These are phyloP conservation scores for Microplitis manilae DNA, from an alignment of 2,888 invertebrate genomes.

Conservation along the genomic window DNA sequence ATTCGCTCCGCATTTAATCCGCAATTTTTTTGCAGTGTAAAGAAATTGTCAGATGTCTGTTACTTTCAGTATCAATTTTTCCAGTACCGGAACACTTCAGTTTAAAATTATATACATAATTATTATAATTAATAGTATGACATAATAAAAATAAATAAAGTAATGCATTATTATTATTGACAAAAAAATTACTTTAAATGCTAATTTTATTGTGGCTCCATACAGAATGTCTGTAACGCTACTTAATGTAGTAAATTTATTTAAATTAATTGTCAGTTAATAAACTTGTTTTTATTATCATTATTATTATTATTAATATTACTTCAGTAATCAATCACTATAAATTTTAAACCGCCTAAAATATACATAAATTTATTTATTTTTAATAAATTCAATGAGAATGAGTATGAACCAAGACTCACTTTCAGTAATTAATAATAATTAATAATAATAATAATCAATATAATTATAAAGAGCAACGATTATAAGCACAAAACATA, in stretches of 20 bases:
- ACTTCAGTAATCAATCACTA: slow-evolving; percentile 65
- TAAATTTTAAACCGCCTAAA: slow-evolving; percentile 70
- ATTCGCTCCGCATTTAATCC: too few relatives aligned
- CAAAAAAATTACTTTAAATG: slow-evolving; percentile 48
- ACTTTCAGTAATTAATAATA: slow-evolving; percentile 43
- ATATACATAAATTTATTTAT: slow-evolving; percentile 66
- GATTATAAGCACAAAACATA: slow-evolving; percentile 49
- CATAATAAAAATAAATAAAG: neutral
- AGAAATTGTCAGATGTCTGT: too few relatives aligned
- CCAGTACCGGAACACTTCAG: too few relatives aligned
- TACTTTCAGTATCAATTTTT: too few relatives aligned
- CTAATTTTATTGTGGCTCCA: slow-evolving; percentile 60
- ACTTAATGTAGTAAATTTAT: slow-evolving; percentile 59
- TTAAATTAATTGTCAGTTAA: neutral
- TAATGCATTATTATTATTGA: neutral
- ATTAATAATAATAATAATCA: neutral
- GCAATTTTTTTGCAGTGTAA: too few relatives aligned
- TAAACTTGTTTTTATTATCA: too few relatives aligned
- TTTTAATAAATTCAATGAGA: slow-evolving; percentile 62
- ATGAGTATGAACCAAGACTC: slow-evolving; percentile 66
- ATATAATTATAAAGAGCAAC: slow-evolving; percentile 50
- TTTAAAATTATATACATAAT: too few relatives aligned
- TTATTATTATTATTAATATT: slow-evolving; percentile 56
- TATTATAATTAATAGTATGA: neutral
- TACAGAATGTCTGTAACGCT: slow-evolving; percentile 64